Evolutionary conservation across 2,797 vertebrate species (phyloP).

Genomic region (Buceros bicornis): DNA sequence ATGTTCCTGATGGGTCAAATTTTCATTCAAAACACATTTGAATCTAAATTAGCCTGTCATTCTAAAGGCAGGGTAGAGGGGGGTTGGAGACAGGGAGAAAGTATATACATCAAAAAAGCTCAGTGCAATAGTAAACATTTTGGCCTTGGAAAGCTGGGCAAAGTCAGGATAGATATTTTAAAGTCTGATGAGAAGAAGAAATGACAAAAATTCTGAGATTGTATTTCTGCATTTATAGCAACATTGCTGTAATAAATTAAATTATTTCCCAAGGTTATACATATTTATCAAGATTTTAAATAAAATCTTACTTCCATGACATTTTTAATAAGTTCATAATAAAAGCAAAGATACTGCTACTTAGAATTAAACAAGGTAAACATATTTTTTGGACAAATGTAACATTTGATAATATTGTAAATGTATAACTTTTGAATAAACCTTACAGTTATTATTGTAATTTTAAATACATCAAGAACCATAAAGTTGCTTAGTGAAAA

Average conservation of each 20-base stretch:
- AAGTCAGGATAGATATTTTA: not conserved
- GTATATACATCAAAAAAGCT: not conserved
- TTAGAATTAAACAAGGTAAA: not conserved
- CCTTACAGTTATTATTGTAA: not conserved
- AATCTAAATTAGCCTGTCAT: not conserved
- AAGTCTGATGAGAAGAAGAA: not conserved
- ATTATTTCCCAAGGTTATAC: not conserved
- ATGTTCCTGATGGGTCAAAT: not conserved
- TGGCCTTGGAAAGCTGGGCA: not conserved
- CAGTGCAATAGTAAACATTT: not conserved
- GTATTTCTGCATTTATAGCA: not conserved
- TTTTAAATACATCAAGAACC: not conserved
- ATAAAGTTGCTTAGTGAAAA: not conserved
- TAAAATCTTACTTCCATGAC: not conserved
- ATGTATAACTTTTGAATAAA: not conserved
- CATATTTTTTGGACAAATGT: not conserved
- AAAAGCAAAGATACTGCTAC: not conserved
- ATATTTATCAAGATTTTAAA: not conserved
- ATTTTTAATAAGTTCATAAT: not conserved
- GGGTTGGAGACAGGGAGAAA: rapidly evolving
- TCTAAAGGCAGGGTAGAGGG: rapidly evolving
- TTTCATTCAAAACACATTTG: not conserved
- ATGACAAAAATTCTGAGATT: not conserved
- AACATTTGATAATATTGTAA: not conserved
- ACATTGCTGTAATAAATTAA: not conserved